Evolutionary conservation across 2,888 invertebrate genomes (phyloP).

Genomic region (Cerastis rubricosa): DNA sequence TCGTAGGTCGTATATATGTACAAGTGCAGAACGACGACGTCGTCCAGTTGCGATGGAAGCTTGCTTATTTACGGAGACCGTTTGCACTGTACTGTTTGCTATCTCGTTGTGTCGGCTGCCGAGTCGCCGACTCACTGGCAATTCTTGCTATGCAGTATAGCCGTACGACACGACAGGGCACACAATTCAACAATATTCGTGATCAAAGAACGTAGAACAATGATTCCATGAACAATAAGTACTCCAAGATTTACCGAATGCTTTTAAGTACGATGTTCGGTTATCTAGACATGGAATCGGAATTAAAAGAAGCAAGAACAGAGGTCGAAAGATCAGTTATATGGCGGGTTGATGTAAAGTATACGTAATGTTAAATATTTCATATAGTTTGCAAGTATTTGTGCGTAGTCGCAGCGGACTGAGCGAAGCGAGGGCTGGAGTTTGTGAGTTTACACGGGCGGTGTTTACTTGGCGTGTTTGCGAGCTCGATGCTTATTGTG

Average conservation of each 20-base stretch:
- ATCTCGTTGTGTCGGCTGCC: conserved; percentile 74
- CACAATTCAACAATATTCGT: conserved; percentile 62
- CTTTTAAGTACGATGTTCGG: conserved; percentile 51
- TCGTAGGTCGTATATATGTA: conserved; percentile 40
- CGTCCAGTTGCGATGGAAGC: conserved; percentile 72
- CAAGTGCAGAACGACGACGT: conserved; percentile 45
- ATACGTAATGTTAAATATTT: conserved; percentile 56
- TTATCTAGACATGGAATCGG: conserved; percentile 59
- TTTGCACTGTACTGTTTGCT: conserved; percentile 83
- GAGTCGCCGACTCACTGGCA: conserved; percentile 67
- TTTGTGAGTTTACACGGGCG: conserved; percentile 78
- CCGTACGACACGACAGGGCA: conserved; percentile 62
- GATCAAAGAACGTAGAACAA: conserved; percentile 65
- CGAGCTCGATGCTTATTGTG: conserved; percentile 81
- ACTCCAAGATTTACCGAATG: conserved; percentile 56
- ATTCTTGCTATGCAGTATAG: conserved; percentile 71
- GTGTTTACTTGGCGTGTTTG: conserved; percentile 82
- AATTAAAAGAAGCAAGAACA: conserved; percentile 55
- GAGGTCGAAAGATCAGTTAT: conserved; percentile 53
- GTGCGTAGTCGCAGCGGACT: conserved; percentile 58
- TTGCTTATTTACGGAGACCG: conserved; percentile 82
- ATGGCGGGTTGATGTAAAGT: conserved; percentile 31
- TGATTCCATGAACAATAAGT: conserved; percentile 62
- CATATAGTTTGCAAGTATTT: conserved; percentile 61
- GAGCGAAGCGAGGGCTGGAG: conserved; percentile 67